Evolutionary conservation across 1,140 invertebrate species (phyloP), one percentile per base, ranked within the genome.

Genomic region (Oryctes rhinoceros): DNA sequence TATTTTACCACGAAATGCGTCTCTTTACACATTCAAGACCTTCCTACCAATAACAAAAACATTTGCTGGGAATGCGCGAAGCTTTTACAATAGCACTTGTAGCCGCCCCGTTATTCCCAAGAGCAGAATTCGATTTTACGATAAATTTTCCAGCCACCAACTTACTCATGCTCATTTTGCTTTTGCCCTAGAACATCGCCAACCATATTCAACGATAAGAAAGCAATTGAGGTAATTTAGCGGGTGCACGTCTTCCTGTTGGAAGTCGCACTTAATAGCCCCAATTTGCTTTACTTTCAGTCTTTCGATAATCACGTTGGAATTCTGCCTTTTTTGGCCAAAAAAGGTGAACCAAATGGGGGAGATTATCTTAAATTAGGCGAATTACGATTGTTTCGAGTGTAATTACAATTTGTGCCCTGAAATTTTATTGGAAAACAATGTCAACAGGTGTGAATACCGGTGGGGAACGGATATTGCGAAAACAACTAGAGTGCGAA

Each of bases 171-270:
- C 53, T 13, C 15, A 18, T n/a, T 62, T 5, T 20, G 15, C 13
- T 62, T 62, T 62, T 20, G 53, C 5, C 5, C 13, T 20, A 5
- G 5, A 44, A 62, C 7, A 10, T 62, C 53, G 20, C 1, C 53
- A 20, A 20, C 53, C 15, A 62, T 62, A 62, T 62, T 62, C 20
- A 62, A 62, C 53, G 53, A 62, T 62, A 20, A 62, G 53, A 20
- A 62, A 20, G 15, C 13, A 62, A 62, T 62, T 62, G 53, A 18
- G 53, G 53, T 62, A 62, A 62, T 62, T 62, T 62, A 62, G 5
- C 20, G 15, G 53, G 53, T 7, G 20, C 53, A 62, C 53, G 53
- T 62, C 20, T n/a, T 11, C 53, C 13, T 62, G 7, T 44, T 44
- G 7, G 53, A 62, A 62, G 4, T 62, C 20, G 20, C 49, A 53